phyloP scores from a whole-genome alignment of 2,888 invertebrate genomes.

The Hymenopus coronatus region DNA sequence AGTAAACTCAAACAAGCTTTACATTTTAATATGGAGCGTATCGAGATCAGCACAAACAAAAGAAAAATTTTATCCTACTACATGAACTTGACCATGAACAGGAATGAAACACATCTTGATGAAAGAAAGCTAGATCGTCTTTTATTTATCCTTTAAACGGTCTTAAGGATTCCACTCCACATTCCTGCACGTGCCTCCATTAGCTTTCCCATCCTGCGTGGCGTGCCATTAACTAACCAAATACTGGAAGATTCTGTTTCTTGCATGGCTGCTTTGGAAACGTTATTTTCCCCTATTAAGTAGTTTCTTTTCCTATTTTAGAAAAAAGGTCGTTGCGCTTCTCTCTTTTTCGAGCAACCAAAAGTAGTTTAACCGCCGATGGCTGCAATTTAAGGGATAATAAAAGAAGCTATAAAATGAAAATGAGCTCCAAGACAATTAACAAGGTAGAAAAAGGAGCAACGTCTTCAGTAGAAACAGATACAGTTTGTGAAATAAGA shows the following conservation, averaged over 20 bases:
- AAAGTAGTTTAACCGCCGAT: background rate
- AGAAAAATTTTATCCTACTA: background rate
- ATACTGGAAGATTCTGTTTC: background rate
- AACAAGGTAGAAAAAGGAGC: background rate
- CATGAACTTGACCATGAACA: background rate
- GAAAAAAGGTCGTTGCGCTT: background rate
- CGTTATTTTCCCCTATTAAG: background rate
- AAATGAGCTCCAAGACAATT: background rate
- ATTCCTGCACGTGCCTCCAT: background rate
- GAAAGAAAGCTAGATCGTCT: background rate
- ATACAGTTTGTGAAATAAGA: background rate
- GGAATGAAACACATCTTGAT: background rate
- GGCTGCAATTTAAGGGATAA: background rate
- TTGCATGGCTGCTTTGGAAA: background rate
- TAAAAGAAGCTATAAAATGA: background rate
- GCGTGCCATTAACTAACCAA: background rate
- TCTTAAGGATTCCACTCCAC: background rate
- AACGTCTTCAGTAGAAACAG: background rate
- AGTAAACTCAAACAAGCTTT: no score
- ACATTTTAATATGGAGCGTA: no score
- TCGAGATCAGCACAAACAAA: no score
- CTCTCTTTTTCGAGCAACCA: background rate
- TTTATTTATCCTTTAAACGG: background rate
- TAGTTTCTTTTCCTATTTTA: background rate
- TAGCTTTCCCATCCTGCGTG: background rate